phyloP scores from a whole-genome alignment of 2,888 invertebrate species.

The Ceratothoa steindachneri region DNA sequence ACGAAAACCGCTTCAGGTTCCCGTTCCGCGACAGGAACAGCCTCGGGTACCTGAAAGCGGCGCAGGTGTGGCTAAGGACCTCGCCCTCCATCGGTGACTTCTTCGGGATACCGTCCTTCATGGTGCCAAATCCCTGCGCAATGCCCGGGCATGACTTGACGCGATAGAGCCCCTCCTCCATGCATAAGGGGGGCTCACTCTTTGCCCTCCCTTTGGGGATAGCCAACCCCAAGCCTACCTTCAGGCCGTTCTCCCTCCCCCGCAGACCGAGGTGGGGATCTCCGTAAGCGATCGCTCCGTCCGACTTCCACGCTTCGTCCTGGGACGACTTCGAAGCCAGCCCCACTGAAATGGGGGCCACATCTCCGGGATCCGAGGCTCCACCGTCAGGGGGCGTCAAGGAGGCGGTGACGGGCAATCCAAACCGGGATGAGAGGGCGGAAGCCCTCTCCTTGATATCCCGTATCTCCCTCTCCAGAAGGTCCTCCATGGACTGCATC shows the following conservation, averaged over 20 bases:
- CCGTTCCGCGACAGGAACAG: neutral
- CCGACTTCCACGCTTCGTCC: neutral
- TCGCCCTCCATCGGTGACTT: neutral
- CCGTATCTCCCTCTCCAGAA: conserved; percentile 40
- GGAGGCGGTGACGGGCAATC: conserved; percentile 18
- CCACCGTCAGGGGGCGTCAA: neutral
- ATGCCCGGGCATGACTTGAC: conserved; percentile 44
- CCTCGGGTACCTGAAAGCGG: neutral
- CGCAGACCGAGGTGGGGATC: neutral
- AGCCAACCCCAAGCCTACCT: neutral
- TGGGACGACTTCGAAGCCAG: neutral
- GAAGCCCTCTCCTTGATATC: conserved; percentile 40
- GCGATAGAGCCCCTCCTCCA: conserved; percentile 43
- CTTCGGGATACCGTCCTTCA: conserved; percentile 2
- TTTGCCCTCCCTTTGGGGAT: conserved; percentile 17
- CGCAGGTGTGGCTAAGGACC: neutral
- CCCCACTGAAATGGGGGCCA: neutral
- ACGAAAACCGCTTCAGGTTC: neutral
- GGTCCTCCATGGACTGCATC: conserved; percentile 42
- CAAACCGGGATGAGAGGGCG: conserved; percentile 31
- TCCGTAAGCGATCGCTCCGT: neutral
- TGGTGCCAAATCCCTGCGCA: conserved; percentile 9
- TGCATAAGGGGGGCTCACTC: conserved; percentile 42
- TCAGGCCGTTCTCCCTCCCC: neutral
- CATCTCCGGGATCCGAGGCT: neutral